These are phyloP conservation scores for Pachyseris speciosa DNA, from an alignment of 64 coral and sea anemone species.

Conservation along the genomic window DNA sequence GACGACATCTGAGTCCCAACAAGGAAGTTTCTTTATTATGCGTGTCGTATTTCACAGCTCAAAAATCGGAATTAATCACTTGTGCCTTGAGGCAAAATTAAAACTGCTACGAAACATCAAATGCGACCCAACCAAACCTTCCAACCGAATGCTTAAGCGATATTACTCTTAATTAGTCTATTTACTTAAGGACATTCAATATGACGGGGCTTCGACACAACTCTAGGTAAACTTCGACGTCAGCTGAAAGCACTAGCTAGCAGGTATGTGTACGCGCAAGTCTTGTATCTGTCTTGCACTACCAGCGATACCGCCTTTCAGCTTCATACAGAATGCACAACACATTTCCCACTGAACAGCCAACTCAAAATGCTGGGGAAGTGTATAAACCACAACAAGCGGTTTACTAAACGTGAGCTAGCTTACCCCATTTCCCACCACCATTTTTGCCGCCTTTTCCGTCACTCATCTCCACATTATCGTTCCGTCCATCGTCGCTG, in stretches of 20 bases:
- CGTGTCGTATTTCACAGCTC: neutral
- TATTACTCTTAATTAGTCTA: no score
- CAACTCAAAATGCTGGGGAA: neutral
- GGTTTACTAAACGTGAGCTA: no score
- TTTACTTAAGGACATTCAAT: no score
- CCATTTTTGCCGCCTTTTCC: neutral
- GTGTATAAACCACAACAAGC: neutral
- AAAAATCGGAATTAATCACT: no score
- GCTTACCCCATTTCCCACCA: conserved; percentile 39
- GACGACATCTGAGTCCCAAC: neutral
- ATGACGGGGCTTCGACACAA: no score
- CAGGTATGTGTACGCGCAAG: neutral
- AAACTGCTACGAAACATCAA: neutral
- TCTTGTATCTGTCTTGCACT: no score
- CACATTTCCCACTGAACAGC: no score
- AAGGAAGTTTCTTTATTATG: neutral
- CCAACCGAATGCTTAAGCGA: no score
- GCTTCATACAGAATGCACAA: no score
- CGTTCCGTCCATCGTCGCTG: conserved; percentile 24
- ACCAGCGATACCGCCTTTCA: no score
- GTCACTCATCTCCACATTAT: conserved; percentile 26
- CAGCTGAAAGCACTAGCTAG: neutral
- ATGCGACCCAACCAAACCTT: no score
- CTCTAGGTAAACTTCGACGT: no score
- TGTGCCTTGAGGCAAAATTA: neutral